These are phyloP conservation scores for Anguilla pacifica DNA, from an alignment of 2,797 vertebrate species.

Conservation along the genomic window DNA sequence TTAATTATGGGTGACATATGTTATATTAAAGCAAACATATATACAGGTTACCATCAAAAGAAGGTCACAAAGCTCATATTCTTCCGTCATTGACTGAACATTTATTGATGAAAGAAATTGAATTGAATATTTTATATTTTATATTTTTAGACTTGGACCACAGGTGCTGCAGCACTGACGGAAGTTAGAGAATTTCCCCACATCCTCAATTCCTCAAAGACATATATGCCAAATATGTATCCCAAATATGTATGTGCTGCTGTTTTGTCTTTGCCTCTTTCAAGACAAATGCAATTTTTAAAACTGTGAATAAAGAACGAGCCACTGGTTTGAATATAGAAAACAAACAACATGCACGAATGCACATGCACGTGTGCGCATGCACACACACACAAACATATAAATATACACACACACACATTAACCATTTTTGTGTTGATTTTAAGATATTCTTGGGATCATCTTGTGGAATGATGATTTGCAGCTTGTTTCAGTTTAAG, in stretches of 20 bases:
- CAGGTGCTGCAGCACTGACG: not conserved
- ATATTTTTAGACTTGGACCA: not conserved
- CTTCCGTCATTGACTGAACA: not conserved
- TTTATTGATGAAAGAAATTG: not conserved
- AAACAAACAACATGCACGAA: not conserved
- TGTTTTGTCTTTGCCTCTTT: not conserved
- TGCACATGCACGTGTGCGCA: no score
- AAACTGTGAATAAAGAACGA: not conserved
- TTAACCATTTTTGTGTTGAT: no score
- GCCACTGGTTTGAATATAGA: not conserved
- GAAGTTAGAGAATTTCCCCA: not conserved
- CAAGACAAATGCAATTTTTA: not conserved
- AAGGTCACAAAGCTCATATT: slow-evolving; percentile 13
- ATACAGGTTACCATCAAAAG: not conserved
- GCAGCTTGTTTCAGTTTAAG: no score
- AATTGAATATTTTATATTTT: not conserved
- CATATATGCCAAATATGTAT: not conserved
- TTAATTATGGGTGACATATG: not conserved
- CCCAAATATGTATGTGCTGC: not conserved
- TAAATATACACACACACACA: no score
- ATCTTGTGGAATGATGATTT: no score
- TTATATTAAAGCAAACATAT: not conserved
- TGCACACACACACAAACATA: not conserved
- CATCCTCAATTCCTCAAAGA: no score
- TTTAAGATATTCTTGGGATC: no score